Evolutionary conservation across 2,113 vertebrate genomes (phyloP).

Genomic region (Arvicanthis niloticus): DNA sequence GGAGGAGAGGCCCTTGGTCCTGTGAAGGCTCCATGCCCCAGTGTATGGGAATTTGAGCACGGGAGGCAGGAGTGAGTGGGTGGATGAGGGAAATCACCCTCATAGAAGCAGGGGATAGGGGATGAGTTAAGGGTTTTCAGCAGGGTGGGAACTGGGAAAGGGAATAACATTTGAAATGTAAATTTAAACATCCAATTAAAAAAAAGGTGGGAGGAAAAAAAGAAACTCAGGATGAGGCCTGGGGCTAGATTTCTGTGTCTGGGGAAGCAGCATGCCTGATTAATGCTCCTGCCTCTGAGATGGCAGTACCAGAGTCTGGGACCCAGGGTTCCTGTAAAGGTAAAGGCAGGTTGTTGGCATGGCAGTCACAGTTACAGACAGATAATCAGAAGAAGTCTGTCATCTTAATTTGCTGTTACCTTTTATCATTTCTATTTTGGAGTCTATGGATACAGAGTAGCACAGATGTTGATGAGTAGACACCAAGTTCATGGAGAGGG

Average conservation of each 20-base stretch:
- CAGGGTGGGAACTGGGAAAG: no score
- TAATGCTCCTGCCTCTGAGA: neutral
- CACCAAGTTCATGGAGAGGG: neutral
- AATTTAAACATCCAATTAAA: no score
- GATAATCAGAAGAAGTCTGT: neutral
- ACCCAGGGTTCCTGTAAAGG: neutral
- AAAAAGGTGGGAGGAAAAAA: no score
- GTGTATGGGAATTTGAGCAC: no score
- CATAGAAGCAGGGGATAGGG: no score
- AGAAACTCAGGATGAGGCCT: neutral
- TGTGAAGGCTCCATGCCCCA: no score
- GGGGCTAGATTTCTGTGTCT: neutral
- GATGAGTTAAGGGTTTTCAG: accelerated
- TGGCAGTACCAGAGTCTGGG: neutral
- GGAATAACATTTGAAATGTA: no score
- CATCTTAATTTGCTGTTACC: neutral
- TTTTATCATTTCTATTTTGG: neutral
- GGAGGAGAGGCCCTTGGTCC: no score
- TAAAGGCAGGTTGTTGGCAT: neutral
- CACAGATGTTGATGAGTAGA: constrained; percentile 7
- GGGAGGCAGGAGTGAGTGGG: no score
- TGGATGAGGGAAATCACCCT: no score
- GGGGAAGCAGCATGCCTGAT: neutral
- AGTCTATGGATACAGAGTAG: neutral
- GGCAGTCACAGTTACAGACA: neutral